Base-by-base conservation (phyloP, 2,113 vertebrate species). In the Aphyosemion australe region DNA sequence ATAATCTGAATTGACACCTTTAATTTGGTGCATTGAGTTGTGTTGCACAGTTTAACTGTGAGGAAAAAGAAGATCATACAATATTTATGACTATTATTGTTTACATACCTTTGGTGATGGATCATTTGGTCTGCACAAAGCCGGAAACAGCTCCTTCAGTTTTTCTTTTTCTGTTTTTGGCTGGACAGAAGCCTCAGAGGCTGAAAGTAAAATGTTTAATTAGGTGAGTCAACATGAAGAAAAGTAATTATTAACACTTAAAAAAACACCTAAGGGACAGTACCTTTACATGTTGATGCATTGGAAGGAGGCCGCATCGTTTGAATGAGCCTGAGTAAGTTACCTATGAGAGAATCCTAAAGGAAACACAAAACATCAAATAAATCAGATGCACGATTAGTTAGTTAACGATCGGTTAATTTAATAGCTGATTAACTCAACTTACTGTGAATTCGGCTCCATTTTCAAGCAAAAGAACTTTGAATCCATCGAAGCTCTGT, bases 361-460 rank as follows among this genome's bases (percentile, higher is more conserved):
- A 69, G 57, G 10, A 2, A 4, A 79, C 61, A 65, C 20, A 3
- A 37, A 18, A 37, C 6, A 18, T 11, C 2, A 42, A 10, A 8
- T 6, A 19, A n/a, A 55, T 69, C 2, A 16, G 18, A 18, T n/a
- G 3, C 0, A 0, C 5, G 16, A 8, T 41, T 20, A 13, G 16
- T 37, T 31, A 18, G 18, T 26, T 43, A 39, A 3, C 16, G 3
- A 7, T 2, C 6, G 12, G 8, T 8, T 21, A 26, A 10, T 6
- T 45, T 12, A 0, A 0, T 1, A 37, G 34, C 9, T 1, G 0
- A 10, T 4, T 19, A 1, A 4, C 15, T 8, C 1, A 0, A 0
- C 95, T 90, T 87, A 99, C 97, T 1, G 96, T 96, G 82, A 99
- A 99, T 76, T 99, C 97, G 0, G 96, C 97, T 11, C 97, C 97